Evolutionary conservation across 2,888 invertebrate species (phyloP), one percentile per base, ranked within the genome.

Genomic region (Drosophila pseudotakahashii): DNA sequence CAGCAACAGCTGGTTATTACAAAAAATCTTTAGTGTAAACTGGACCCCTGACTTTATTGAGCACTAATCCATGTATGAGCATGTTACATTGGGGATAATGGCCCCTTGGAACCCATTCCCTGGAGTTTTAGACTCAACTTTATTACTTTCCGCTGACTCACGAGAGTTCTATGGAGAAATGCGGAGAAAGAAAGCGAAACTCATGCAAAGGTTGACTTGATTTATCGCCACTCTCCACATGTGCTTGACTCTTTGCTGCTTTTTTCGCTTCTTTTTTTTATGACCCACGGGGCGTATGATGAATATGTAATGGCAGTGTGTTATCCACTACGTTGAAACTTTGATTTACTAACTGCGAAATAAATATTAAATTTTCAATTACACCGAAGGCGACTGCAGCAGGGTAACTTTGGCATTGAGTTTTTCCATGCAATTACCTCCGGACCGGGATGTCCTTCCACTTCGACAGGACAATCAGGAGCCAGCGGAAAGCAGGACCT

Each of bases 331-430:
- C 71, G 79, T 59, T 78, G 76, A 81, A 71, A 86, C 84, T 85
- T 80, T 85, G 88, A 85, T 87, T 85, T 87, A 85, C 77, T 85
- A 85, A 85, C 84, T 85, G 82, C 87, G 82, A 87, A 85, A 84
- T 85, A 85, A 85, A 87, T 87, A 82, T 85, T 82, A 84, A 82
- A 85, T 85, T 85, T 87, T 87, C 82, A 82, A 84, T 87, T 80
- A 82, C 83, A 77, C 47, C 51, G 30, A 52, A 45, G 60, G 62
- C 54, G 48, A 47, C 48, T 60, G 59, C 47, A 30, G 30, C 30
- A 60, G 67, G 69, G 45, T 64, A 61, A 77, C 51, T 71, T 71
- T 64, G 75, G 61, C 72, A 84, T 77, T 82, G 66, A 66, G 72
- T 84, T 87, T 84, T 85, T 85, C 84, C 87, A 68, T 87, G 84